phyloP scores from a whole-genome alignment of 1,140 invertebrate species.

The Neodiprion lecontei region DNA sequence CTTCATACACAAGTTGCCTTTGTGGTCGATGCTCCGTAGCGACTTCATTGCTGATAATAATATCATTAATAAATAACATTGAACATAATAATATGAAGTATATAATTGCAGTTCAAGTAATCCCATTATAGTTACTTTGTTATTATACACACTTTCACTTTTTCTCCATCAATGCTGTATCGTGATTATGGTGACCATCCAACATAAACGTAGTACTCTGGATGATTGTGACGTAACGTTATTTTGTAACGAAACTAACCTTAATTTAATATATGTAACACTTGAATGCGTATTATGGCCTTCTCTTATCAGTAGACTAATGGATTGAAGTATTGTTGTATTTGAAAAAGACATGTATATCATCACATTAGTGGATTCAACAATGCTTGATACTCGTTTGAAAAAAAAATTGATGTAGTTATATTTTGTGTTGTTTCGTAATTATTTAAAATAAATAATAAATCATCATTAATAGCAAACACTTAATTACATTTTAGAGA shows the following conservation, averaged over 20 bases:
- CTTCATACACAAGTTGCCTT: background rate
- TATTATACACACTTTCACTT: background rate
- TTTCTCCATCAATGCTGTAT: background rate
- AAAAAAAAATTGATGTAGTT: too few relatives aligned
- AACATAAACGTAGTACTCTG: background rate
- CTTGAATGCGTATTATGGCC: slow-evolving; percentile 39
- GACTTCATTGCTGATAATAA: background rate
- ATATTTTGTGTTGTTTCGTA: too few relatives aligned
- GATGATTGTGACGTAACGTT: background rate
- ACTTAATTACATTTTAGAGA: too few relatives aligned
- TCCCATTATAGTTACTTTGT: too few relatives aligned
- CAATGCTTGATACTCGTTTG: background rate
- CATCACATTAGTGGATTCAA: slow-evolving; percentile 10
- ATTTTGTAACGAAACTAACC: background rate
- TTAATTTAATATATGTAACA: slow-evolving; percentile 24
- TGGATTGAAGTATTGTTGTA: background rate
- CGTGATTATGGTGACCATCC: background rate
- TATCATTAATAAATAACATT: background rate
- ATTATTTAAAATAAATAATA: too few relatives aligned
- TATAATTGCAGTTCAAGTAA: background rate
- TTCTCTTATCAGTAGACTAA: slow-evolving; percentile 44
- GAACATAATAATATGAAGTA: background rate
- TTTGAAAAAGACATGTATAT: slow-evolving; percentile 13
- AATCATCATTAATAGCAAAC: too few relatives aligned
- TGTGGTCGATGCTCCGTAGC: background rate